Base-by-base conservation (phyloP, 2,113 vertebrate species). In the Glaucomys volans region DNA sequence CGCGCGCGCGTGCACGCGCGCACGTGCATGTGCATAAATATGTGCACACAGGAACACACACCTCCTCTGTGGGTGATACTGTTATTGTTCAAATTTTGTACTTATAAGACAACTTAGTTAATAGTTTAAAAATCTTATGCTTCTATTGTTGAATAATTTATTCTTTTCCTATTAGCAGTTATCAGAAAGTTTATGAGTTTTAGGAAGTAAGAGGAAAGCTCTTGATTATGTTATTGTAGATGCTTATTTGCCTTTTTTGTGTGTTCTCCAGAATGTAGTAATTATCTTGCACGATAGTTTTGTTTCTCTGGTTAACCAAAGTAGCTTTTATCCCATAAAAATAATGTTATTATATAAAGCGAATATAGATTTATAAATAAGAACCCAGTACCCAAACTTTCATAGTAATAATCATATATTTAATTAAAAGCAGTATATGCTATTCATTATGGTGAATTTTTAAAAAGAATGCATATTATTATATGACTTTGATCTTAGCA, bases 71-170 rank as follows among this genome's bases (percentile, higher is more conserved):
- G 47, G n/a, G 9, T 86, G 54, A 28, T 89, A 76, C 44, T 93
- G 91, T 92, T 42, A 64, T 91, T 97, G 47, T 66, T n/a, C 24
- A 69, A 28, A 26, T 82, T 80, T 95, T 86, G 40, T 92, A 35
- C 50, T 92, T 84, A 42, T 77, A 40, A 26, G 20, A 10, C 77
- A 67, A 54, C 62, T 82, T 96, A 74, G 57, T 96, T 89, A 93
- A 83, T 59, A 66, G 9, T 84, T 84, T 3, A 66, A 66, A 80
- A 76, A 72, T 30, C 28, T 40, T 80, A 30, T 77, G 50, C 87
- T 22, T 72, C 37, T 37, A 32, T 80, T 66, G 82, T 66, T 44
- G 17, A 90, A 44, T 40, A 80, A 16, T 64, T 90, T 67, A 77
- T 18, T 85, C 24, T 62, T 80, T 93, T 90, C 81, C 54, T 91